Evolutionary conservation across 2,113 vertebrate species (phyloP).

Genomic region (Scolopax mira): DNA sequence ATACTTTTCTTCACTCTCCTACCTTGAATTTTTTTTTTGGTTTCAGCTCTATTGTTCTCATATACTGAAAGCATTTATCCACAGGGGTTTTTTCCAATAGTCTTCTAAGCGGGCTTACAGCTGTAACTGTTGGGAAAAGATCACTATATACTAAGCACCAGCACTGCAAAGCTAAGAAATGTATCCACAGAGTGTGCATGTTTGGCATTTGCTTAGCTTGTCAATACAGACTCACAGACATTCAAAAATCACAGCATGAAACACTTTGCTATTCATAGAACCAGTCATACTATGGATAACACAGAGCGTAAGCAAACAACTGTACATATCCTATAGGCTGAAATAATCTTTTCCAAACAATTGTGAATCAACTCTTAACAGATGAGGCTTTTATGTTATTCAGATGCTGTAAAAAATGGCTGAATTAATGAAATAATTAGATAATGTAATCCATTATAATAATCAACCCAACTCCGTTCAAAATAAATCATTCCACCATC

Average conservation of each 20-base stretch:
- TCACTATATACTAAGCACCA: not conserved
- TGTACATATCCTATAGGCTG: not conserved
- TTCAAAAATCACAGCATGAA: not conserved
- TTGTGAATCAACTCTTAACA: not conserved
- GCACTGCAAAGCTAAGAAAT: not conserved
- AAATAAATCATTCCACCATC: not conserved
- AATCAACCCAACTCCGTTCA: not conserved
- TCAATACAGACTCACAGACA: not conserved
- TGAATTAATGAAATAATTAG: not conserved
- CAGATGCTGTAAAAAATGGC: not conserved
- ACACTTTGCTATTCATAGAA: not conserved
- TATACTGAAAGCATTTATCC: not conserved
- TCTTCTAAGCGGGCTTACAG: not conserved
- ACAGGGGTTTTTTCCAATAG: not conserved
- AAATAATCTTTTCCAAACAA: not conserved
- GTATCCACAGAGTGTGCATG: not conserved
- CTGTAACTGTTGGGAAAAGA: not conserved
- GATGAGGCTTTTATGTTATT: not conserved
- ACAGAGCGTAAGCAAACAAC: not conserved
- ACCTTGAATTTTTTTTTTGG: not conserved
- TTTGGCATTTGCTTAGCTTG: not conserved
- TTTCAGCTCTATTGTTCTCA: not conserved
- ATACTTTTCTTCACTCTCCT: not conserved
- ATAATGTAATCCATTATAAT: too few relatives aligned
- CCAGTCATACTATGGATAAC: not conserved